Evolutionary conservation across 2,113 vertebrate species (phyloP).

Genomic region (Corydoras maculifer): DNA sequence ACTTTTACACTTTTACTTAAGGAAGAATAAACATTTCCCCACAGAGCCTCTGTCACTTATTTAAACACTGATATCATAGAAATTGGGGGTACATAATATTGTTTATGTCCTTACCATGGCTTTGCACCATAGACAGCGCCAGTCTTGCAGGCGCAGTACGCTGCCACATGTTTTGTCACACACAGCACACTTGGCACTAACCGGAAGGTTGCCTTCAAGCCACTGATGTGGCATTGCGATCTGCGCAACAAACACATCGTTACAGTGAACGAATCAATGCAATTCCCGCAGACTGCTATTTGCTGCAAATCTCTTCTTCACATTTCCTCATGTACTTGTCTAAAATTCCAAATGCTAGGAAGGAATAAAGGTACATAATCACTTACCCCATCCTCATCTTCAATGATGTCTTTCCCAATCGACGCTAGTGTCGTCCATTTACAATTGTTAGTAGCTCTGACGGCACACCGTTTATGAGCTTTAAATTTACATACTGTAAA

Average conservation of each 20-base stretch:
- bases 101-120: constrained; percentile 76
- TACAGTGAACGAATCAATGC: too few species aligned
- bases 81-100: not conserved
- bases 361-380: too few species aligned
- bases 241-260: constrained; percentile 53
- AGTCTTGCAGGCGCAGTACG: constrained; percentile 91
- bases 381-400: not conserved
- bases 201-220: constrained; percentile 93
- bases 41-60: not conserved
- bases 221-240: constrained; percentile 98
- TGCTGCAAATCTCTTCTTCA: not conserved
- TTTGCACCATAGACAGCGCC: constrained; percentile 99
- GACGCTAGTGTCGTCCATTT: too few species aligned
- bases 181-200: constrained; percentile 94
- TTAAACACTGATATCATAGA: not conserved
- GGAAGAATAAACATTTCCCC: not conserved
- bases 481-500: too few species aligned
- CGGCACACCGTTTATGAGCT: too few species aligned
- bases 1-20: not conserved
- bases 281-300: too few species aligned
- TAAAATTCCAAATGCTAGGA: too few species aligned
- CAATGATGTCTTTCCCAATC: not conserved
- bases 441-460: too few species aligned
- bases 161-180: constrained; percentile 63
- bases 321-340: not conserved